phyloP scores from a whole-genome alignment of 2,113 vertebrate species.

The Dromiciops gliroides region DNA sequence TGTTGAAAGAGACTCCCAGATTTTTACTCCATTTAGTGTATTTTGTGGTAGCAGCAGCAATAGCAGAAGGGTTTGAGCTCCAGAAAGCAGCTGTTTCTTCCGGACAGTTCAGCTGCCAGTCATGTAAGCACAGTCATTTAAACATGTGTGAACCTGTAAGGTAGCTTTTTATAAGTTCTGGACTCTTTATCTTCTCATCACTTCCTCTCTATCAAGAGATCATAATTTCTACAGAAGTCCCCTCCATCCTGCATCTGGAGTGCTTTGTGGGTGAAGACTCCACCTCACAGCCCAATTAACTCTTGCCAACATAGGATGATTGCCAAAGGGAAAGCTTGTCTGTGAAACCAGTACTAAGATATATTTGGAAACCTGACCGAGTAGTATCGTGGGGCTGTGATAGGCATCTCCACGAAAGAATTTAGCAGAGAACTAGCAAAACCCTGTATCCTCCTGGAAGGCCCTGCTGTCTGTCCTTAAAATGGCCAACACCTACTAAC shows the following conservation, averaged over 20 bases:
- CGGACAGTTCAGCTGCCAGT: neutral
- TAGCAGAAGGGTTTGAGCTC: neutral
- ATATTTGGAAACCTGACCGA: neutral
- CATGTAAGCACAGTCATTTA: neutral
- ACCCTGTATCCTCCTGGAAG: neutral
- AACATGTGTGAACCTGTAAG: neutral
- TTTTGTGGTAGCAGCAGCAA: constrained; percentile 14
- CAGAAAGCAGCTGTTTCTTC: neutral
- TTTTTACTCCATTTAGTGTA: neutral
- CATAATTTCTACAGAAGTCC: neutral
- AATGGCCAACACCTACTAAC: neutral
- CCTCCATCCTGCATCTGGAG: neutral
- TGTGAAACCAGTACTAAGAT: neutral
- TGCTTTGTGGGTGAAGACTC: neutral
- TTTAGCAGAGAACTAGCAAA: neutral
- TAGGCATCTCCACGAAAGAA: neutral
- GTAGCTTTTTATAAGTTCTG: neutral
- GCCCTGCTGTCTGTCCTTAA: neutral
- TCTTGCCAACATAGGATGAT: neutral
- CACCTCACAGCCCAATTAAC: neutral
- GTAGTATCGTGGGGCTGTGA: neutral
- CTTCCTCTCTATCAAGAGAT: neutral
- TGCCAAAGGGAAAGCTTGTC: neutral
- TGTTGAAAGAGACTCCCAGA: neutral
- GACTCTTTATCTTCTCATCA: neutral